These are phyloP conservation scores for Petromus typicus DNA, from an alignment of 2,113 vertebrate genomes.

Conservation along the genomic window DNA sequence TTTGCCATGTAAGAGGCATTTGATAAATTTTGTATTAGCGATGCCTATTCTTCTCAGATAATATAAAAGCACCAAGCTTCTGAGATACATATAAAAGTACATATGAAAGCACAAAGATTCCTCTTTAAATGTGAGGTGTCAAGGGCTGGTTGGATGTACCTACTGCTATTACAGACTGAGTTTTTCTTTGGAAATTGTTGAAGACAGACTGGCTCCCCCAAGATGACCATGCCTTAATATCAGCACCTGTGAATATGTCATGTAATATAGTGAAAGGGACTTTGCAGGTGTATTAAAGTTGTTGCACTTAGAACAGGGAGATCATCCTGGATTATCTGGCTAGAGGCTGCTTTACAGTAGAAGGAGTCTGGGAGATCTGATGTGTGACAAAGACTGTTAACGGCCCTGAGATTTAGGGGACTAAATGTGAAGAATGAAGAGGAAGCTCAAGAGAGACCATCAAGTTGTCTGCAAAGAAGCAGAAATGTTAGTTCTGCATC, in stretches of 20 bases:
- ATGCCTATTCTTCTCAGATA: neutral
- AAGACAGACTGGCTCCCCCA: neutral
- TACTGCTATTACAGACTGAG: neutral
- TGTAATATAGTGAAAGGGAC: neutral
- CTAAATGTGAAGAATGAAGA: neutral
- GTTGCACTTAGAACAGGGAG: neutral
- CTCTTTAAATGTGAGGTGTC: neutral
- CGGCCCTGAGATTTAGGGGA: too few species aligned
- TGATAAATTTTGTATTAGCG: conserved; percentile 23
- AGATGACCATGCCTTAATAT: neutral
- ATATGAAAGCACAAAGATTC: neutral
- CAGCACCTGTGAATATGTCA: neutral
- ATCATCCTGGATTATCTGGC: neutral
- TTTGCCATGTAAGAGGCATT: neutral
- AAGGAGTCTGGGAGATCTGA: neutral
- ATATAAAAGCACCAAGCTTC: neutral
- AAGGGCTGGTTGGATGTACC: neutral
- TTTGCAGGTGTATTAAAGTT: neutral
- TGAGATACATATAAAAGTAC: too few species aligned
- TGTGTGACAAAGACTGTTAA: neutral
- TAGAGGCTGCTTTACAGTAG: neutral
- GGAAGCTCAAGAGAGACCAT: neutral
- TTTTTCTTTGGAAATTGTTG: conserved; percentile 14
- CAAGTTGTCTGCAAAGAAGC: too few species aligned
- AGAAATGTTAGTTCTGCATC: neutral